phyloP scores from a whole-genome alignment of 1,140 invertebrate species.

The Eurosta solidaginis region DNA sequence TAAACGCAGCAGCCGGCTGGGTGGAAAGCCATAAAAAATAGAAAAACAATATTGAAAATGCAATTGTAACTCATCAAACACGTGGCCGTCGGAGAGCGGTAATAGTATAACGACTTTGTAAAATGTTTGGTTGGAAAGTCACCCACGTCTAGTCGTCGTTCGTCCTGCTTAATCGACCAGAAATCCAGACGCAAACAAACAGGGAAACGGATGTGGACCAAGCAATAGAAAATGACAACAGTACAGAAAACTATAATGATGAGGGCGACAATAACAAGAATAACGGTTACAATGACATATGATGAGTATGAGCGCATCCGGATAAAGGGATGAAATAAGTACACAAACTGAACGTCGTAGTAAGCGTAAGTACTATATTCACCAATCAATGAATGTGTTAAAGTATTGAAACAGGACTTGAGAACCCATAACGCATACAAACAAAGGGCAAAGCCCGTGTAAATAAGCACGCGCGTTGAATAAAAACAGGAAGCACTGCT shows the following conservation, averaged over 20 bases:
- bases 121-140: not conserved
- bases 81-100: not conserved
- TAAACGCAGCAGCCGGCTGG: not conserved
- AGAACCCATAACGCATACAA: not conserved
- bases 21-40: conserved; percentile 2
- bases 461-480: not conserved
- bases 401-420: not conserved
- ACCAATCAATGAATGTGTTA: too few species aligned
- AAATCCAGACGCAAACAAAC: conserved; percentile 21
- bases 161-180: conserved; percentile 26
- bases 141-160: not conserved
- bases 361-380: too few species aligned
- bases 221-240: not conserved
- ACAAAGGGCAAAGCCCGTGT: not conserved
- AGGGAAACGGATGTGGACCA: not conserved
- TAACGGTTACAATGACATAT: too few species aligned
- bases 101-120: not conserved
- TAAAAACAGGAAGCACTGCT: not conserved
- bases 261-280: too few species aligned
- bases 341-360: too few species aligned
- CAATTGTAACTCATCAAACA: not conserved
- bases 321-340: not conserved
- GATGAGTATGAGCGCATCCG: not conserved
- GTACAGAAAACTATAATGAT: too few species aligned
- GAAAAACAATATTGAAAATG: conserved; percentile 24